Evolutionary conservation across 2,113 vertebrate genomes (phyloP), one percentile per base, ranked within the genome.

Genomic region (Xenopus tropicalis): DNA sequence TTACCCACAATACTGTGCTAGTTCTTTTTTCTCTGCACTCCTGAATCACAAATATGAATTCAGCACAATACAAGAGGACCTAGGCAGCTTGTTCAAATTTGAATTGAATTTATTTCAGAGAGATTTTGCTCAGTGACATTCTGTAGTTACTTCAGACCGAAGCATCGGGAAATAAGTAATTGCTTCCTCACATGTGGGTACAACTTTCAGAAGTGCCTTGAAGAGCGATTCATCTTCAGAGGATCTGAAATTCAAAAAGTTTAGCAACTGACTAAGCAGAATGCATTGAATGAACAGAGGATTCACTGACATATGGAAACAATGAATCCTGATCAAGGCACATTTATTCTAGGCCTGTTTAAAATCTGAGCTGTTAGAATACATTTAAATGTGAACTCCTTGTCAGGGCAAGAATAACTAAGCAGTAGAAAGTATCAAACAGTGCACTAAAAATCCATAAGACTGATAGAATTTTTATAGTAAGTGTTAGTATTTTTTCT

Each of bases 241-340:
- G 29, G 62, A 20, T 65, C 37, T 44, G 24, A 65, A 65, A 65
- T 65, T 65, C 62, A n/a, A 65, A 65, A 65, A 65, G 62, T 65
- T 65, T 65, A 65, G 29, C 62, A 65, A 65, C 37, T 65, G 17
- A 20, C 29, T 65, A 65, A 65, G 62, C 37, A 44, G 62, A 65
- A 44, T 17, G 17, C 44, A 43, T 29, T 20, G 62, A 44, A n/a
- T 29, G 42, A 29, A 42, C 62, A 65, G 19, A 21, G 62, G 19
- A 65, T 43, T 29, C 62, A 65, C 24, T 63, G 62, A 21, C 62
- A 65, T 65, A 65, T 16, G 42, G 62, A 65, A 65, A 65, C 29
- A 44, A 65, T 65, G 62, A 65, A 65, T 21, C 29, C 2, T 43
- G 62, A 65, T 65, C 62, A 44, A 44, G 62, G n/a, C n/a, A 13